Base-by-base conservation (phyloP, 1,140 invertebrate species). In the Neodiprion fabricii region DNA sequence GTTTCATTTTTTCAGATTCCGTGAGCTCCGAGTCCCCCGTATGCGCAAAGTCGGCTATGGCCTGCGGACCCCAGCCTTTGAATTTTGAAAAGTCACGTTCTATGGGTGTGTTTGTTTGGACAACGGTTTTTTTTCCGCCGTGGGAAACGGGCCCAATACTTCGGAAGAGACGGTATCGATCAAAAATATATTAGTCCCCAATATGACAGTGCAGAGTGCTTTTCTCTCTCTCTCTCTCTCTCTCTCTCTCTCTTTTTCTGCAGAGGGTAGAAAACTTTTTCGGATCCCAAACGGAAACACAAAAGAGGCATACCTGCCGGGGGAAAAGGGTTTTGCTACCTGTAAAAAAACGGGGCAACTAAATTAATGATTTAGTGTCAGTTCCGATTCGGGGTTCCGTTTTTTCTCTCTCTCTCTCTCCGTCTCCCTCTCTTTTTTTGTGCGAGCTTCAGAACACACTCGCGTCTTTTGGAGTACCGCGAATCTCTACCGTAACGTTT, bases 171-270 rank as follows among this genome's bases (percentile, higher is more conserved):
- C 68, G 72, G 80, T 82, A 88, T 87, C 85, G 86, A 89, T 89
- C 86, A 89, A 89, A 88, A 89, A 88, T 89, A 88, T 89, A 89
- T 89, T 88, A 89, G 87, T 87, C 78, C 79, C 81, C 85, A 82
- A 87, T 87, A 85, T 88, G 86, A 88, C 86, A 87, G 83, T 83
- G 85, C 84, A 82, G 85, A 89, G 86, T 88, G 85, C 87, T 87
- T 87, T 86, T 48, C 48, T 48, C 11, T 86, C 79, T 80, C 77
- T 84, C 76, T 66, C 61, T 48, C 47, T 28, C n/a, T n/a, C 47
- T 17, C 17, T 10, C 9, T 17, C 14, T 28, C 14, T 48, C 70
- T 48, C 70, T 48, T 12, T 48, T 49, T n/a, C 21, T 14, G 61
- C 28, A 47, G 72, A 66, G 21, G 66, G 70, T 65, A 75, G 70